Evolutionary conservation across 1,140 invertebrate species (phyloP), one percentile per base, ranked within the genome.

Genomic region (Dendrolimus punctatus): DNA sequence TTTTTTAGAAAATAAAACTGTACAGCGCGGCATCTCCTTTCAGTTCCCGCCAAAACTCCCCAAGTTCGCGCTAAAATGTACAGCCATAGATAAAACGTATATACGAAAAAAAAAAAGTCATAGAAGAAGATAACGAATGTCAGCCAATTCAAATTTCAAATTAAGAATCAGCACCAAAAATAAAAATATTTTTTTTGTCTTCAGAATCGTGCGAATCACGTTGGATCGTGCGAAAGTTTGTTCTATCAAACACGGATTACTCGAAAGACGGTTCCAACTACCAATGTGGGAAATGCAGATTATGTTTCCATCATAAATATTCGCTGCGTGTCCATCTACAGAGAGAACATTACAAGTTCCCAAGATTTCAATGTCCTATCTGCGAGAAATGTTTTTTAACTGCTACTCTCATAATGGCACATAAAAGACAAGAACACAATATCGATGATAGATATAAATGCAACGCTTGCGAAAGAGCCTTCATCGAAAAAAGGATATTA

Each of bases 361-460:
- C 78, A 0, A 58, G 58, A 6, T 71, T 59, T 49, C 41, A 8
- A 0, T 85, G 82, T 41, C 55, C 66, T 0, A 55, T 65, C 7
- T 85, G 82, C 48, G 40, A 50, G 0, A 65, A 74, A 8, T 59
- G 62, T 6, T 83, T 81, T 58, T 74, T 76, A 71, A 83, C 78
- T 0, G 57, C 62, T 0, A 66, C 80, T 0, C 71, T 69, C 5
- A 64, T 76, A 4, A 80, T 74, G 0, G 51, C 71, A 0, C 82
- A 85, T 62, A 85, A 85, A 23, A 48, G 77, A 0, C 48, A 79
- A 6, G 68, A 53, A 0, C 82, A 85, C 38, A 64, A 70, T 6
- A 60, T 83, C 0, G 81, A 85, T 38, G 75, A 81, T 0, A 63
- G 81, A 5, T 68, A 68, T 50, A 65, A 81, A n/a, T 85, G 81